Evolutionary conservation across 2,797 vertebrate genomes (phyloP).

Genomic region (Dermochelys coriacea): DNA sequence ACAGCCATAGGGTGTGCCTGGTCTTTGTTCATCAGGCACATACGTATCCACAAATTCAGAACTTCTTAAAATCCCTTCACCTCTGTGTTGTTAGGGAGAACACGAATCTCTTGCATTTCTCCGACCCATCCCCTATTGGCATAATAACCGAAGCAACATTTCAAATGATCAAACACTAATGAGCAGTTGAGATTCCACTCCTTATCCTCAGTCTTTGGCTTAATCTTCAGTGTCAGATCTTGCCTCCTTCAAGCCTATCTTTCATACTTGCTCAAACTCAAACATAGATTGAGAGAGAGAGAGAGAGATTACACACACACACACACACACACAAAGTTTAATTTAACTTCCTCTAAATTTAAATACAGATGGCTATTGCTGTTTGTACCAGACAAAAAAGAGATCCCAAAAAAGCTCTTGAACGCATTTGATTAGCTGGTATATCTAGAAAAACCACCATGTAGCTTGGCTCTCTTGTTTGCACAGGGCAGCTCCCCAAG

Average conservation of each 20-base stretch:
- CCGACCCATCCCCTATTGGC: not conserved
- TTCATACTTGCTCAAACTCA: not conserved
- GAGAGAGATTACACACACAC: too few species aligned
- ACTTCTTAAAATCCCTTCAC: not conserved
- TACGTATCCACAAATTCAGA: fast-evolving
- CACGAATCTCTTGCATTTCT: not conserved
- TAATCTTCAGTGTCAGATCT: not conserved
- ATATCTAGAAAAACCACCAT: not conserved
- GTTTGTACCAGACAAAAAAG: not conserved
- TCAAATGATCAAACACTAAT: not conserved
- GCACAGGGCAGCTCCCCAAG: not conserved
- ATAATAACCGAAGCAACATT: not conserved
- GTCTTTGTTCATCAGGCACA: not conserved
- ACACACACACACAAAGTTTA: not conserved
- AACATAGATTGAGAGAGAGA: not conserved
- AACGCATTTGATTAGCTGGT: not conserved
- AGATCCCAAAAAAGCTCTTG: not conserved
- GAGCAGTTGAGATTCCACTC: not conserved
- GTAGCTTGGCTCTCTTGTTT: not conserved
- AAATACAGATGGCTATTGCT: conserved; percentile 40
- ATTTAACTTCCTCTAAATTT: conserved; percentile 9
- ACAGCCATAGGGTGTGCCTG: not conserved
- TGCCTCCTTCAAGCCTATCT: not conserved
- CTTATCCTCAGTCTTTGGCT: not conserved
- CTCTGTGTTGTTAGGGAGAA: not conserved